Percentiles rank a stretch among this genome's conserved stretches.
Evolutionary conservation across 2,113 vertebrate genomes (phyloP).

Genomic region (Strix aluco): DNA sequence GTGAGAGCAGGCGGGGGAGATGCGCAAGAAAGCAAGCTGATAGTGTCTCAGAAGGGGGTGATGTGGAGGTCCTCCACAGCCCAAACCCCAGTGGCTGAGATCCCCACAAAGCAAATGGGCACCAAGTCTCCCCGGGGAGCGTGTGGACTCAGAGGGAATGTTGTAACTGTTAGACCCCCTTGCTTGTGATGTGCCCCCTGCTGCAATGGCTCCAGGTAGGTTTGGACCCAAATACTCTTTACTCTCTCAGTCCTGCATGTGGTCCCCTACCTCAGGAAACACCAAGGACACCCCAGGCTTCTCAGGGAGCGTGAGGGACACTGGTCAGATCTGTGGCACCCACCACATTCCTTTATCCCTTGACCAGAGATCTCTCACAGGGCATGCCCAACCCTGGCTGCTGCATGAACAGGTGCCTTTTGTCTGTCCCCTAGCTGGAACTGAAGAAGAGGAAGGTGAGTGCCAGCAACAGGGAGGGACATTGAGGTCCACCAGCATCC

Average conservation of each 20-base stretch:
- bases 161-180: background rate
- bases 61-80: background rate
- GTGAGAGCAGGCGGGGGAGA: accelerated
- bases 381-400: background rate
- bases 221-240: background rate
- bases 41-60: background rate
- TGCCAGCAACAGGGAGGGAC: background rate
- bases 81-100: background rate
- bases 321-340: background rate
- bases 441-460: background rate
- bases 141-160: background rate
- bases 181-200: background rate
- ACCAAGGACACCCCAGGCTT: background rate
- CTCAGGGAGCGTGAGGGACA: background rate
- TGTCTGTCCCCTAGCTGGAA: background rate
- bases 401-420: background rate
- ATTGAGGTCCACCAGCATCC: background rate
- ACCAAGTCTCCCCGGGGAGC: background rate
- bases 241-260: background rate
- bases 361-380: background rate
- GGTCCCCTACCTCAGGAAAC: background rate
- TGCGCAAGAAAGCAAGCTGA: accelerated
- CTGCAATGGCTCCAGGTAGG: background rate
- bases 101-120: background rate
- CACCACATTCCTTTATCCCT: background rate